Evolutionary conservation across 2,113 vertebrate genomes (phyloP), one percentile per base, ranked within the genome.

Genomic region (Crotalus horridus): DNA sequence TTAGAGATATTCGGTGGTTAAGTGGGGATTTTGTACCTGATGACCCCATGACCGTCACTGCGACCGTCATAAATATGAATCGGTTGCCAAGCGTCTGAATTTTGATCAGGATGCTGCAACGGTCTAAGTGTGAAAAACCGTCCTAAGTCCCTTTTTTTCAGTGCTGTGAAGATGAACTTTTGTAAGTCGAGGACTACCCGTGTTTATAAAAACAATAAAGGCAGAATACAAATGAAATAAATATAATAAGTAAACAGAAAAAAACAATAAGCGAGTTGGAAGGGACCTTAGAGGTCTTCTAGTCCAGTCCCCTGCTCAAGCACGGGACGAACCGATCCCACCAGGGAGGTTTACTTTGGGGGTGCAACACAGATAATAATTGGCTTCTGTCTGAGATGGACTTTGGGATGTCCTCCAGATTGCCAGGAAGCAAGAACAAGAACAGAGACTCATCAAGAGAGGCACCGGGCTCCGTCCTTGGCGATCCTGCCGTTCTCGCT

Each of bases 361-460:
- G 33, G 7, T 81, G 3, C 17, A 43, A 4, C 17, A 43, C 0
- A 81, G 74, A 39, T 81, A 43, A 39, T 0, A 43, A 39, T 21
- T 39, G 74, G 74, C 7, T 3, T 85, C 33, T 85, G 33, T 0
- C 4, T 51, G 24, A 53, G 85, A 13, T 29, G 85, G 12, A 29
- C 12, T 17, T 87, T 15, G 26, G 85, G 85, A 26, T 13, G 10
- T 29, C 23, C 23, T 0, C 23, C 24, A 26, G 85, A 29, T 51
- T 51, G 85, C 4, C 43, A 29, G 6, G 6, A 26, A 26, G 12
- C 17, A 10, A 53, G 85, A 15, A 8, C 13, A 26, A n/a, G 51
- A n/a, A 1, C 26, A 17, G 26, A 8, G 29, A n/a, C 12, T 20
- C 29, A 0, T 33, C 3, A 1, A 54, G 53, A 0, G 29, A 3